Base-by-base conservation (phyloP, 1,140 invertebrate genomes). In the Orchesella cincta region DNA sequence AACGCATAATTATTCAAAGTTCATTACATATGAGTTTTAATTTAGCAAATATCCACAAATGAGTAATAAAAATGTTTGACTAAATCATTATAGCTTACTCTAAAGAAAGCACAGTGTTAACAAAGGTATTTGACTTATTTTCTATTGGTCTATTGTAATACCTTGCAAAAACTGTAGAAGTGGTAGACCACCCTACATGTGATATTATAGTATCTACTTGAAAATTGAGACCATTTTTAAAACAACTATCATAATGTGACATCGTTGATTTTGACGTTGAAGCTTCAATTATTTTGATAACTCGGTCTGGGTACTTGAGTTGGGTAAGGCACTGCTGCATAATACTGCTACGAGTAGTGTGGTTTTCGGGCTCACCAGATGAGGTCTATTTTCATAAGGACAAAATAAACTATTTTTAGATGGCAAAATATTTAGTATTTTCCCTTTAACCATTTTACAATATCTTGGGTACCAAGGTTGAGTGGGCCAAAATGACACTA, bases 401-500 rank as follows among this genome's bases (percentile, higher is more conserved):
- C 36, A 73, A 31, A 39, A 73, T 28, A 73, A 51, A 31, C 5
- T 14, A 23, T 39, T 23, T 28, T 8, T 8, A 73, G 1, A 39
- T 3, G 34, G 33, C 29, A 39, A 26, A 2, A 73, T 8, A 14
- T 39, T 28, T 8, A 8, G 12, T 31, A 39, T 31, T 18, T 39
- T 39, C 2, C 18, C 14, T 5, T 73, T 46, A 46, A 14, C 5
- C 2, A 73, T 3, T 73, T 23, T 36, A 2, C 2, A 3, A 35
- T 39, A 46, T 8, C 5, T 5, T 5, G 71, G 71, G 29, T 14
- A 73, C 36, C 71, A 73, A n/a, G 36, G 16, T 28, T 73, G 71
- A 46, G 33, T 73, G 14, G 71, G 71, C 71, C 71, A 73, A 46
- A 39, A 23, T 14, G 71, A 35, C 1, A 28, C 71, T 29, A 73